Evolutionary conservation across 2,797 vertebrate species (phyloP).

Genomic region (Tragopan temminckii): DNA sequence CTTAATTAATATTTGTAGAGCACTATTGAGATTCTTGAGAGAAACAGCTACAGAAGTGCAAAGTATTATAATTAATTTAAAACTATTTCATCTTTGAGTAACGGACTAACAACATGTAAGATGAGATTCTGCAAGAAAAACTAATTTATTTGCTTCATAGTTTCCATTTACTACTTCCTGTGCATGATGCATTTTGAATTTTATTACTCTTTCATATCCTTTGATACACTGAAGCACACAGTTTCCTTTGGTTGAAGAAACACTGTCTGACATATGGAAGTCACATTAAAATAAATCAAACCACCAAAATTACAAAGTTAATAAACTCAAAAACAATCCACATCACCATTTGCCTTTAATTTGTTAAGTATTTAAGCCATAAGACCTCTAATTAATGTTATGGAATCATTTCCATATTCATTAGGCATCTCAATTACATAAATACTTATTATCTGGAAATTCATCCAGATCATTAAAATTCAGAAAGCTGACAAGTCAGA

Average conservation of each 20-base stretch:
- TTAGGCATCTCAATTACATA: constrained; percentile 52
- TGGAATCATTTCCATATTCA: constrained; percentile 2
- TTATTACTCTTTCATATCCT: background rate
- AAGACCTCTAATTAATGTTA: constrained; percentile 32
- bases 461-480: constrained; percentile 18
- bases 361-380: background rate
- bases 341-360: constrained; percentile 18
- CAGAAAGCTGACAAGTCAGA: background rate
- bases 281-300: constrained; percentile 1
- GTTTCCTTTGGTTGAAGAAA: constrained; percentile 10
- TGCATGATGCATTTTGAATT: background rate
- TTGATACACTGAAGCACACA: background rate
- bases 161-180: background rate
- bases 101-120: constrained; percentile 16
- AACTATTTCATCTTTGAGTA: constrained; percentile 28
- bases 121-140: constrained; percentile 12
- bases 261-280: background rate
- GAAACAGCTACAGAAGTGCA: constrained; percentile 43
- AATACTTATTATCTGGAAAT: constrained; percentile 23
- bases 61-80: constrained; percentile 53
- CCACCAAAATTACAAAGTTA: background rate
- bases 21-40: constrained; percentile 36
- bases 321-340: background rate
- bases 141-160: background rate
- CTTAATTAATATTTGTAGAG: constrained; percentile 67